A percentile compares a stretch with the other conserved stretches of the same genome.
These are phyloP conservation scores for Pluvialis apricaria DNA, from an alignment of 2,113 vertebrate species.

Conservation along the genomic window DNA sequence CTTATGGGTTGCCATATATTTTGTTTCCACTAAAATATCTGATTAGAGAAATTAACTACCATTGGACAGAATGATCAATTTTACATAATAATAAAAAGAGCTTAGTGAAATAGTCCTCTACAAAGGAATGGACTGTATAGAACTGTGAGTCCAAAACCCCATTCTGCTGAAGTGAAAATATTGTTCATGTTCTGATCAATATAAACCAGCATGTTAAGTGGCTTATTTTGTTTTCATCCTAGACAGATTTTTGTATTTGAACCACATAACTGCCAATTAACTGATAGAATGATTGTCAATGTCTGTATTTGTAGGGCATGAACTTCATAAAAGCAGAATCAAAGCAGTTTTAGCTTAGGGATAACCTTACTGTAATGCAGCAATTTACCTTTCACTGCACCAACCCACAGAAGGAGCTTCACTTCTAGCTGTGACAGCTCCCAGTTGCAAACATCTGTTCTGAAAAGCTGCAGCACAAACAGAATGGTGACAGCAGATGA, in stretches of 20 bases:
- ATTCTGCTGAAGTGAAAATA: neutral
- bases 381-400: neutral
- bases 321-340: neutral
- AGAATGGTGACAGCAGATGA: neutral
- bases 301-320: neutral
- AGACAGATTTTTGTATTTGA: neutral
- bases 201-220: neutral
- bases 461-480: neutral
- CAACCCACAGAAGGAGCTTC: neutral
- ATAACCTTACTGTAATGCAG: neutral
- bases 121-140: neutral
- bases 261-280: neutral
- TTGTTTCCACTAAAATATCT: neutral
- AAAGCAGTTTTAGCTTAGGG: neutral
- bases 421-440: neutral
- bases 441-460: neutral
- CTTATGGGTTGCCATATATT: neutral
- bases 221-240: neutral
- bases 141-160: fast-evolving
- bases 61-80: neutral
- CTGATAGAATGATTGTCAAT: neutral
- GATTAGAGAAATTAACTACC: neutral
- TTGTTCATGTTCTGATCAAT: neutral
- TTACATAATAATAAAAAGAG: neutral
- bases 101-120: neutral